Conservation (phyloP, 1,140 invertebrate genomes). For the Teleopsis dalmanni region DNA sequence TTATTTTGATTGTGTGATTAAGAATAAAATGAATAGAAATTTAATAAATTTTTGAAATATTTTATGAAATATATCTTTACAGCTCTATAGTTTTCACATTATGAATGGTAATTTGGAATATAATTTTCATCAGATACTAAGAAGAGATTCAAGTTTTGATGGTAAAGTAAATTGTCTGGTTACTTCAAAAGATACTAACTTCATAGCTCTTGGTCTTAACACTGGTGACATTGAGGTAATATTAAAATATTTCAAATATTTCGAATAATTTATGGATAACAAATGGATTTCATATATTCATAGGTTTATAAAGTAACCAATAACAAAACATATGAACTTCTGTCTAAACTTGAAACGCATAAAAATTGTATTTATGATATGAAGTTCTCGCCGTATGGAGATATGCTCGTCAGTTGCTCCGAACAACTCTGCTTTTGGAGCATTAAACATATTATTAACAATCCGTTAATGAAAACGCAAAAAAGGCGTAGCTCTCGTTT, state of each 20-base stretch:
- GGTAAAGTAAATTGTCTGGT: constrained; percentile 21
- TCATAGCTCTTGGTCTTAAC: constrained; percentile 23
- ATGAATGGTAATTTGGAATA: too few relatives aligned
- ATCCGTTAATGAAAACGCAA: constrained; percentile 14
- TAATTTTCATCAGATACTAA: too few relatives aligned
- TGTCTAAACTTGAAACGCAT: constrained; percentile 23
- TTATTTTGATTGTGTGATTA: too few relatives aligned
- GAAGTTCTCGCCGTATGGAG: constrained; percentile 30
- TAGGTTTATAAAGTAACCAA: constrained; percentile 20
- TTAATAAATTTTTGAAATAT: too few relatives aligned
- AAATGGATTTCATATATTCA: too few relatives aligned
- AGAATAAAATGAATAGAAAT: too few relatives aligned
- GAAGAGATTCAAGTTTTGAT: too few relatives aligned
- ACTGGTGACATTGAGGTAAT: too few relatives aligned
- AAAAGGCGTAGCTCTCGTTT: constrained; percentile 22
- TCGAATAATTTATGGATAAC: too few relatives aligned
- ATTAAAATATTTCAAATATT: too few relatives aligned
- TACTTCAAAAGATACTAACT: constrained; percentile 21
- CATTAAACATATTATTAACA: constrained; percentile 28
- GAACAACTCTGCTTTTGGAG: constrained; percentile 40
- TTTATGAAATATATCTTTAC: too few relatives aligned
- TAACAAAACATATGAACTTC: constrained; percentile 4
- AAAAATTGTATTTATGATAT: constrained; percentile 20
- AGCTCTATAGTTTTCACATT: too few relatives aligned
- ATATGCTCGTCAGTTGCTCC: constrained; percentile 28